Evolutionary conservation across 2,113 vertebrate genomes (phyloP).

Genomic region (Rattus norvegicus): GRCr8 NC_086021.1:55060501-55061000

Average conservation of each 20-base stretch:
- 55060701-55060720: not conserved
- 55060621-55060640: not conserved
- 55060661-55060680: not conserved
- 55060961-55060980: no score
- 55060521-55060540: not conserved
- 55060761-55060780: not conserved
- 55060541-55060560: not conserved
- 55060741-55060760: not conserved
- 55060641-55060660: not conserved
- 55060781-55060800: not conserved
- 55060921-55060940: not conserved
- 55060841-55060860: not conserved
- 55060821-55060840: not conserved
- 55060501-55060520: constrained; percentile 56
- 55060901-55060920: not conserved
- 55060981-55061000: not conserved
- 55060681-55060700: not conserved
- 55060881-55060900: not conserved
- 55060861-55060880: not conserved
- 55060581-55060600: not conserved
- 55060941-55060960: not conserved
- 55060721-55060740: not conserved
- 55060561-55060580: not conserved
- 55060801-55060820: not conserved
- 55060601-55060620: not conserved